Evolutionary conservation across 1,140 invertebrate genomes (phyloP).

Genomic region (Eueides isabella): DNA sequence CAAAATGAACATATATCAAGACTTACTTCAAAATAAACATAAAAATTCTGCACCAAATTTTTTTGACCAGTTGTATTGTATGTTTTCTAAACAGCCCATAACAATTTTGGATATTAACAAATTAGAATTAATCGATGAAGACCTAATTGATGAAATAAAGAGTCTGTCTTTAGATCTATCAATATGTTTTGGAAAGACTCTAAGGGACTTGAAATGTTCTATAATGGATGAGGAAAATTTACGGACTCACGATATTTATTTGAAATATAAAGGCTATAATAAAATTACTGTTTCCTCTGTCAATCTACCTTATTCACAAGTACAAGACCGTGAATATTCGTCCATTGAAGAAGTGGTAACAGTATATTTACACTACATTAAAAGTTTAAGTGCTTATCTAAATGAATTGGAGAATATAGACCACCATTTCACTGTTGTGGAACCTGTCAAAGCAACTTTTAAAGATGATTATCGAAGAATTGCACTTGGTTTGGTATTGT

Average conservation of each 20-base stretch:
- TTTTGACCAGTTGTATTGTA: slow-evolving; percentile 7
- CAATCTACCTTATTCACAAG: slow-evolving; percentile 49
- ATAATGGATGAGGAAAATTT: slow-evolving; percentile 47
- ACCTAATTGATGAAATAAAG: slow-evolving; percentile 58
- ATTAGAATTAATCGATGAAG: slow-evolving; percentile 49
- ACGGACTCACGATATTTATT: slow-evolving; percentile 55
- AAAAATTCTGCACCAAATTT: neutral
- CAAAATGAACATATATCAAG: slow-evolving; percentile 10
- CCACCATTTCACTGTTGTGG: slow-evolving; percentile 55
- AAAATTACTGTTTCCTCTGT: slow-evolving; percentile 49
- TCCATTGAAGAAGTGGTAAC: slow-evolving; percentile 53
- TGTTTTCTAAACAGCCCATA: slow-evolving; percentile 13
- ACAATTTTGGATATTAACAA: slow-evolving; percentile 36
- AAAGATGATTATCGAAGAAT: slow-evolving; percentile 69
- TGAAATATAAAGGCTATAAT: slow-evolving; percentile 51
- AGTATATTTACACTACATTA: slow-evolving; percentile 49
- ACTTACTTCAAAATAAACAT: slow-evolving; percentile 12
- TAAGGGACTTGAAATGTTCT: slow-evolving; percentile 59
- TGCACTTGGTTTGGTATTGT: slow-evolving; percentile 47
- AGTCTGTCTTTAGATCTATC: slow-evolving; percentile 25
- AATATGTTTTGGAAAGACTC: slow-evolving; percentile 58
- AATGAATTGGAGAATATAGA: slow-evolving; percentile 62
- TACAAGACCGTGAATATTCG: slow-evolving; percentile 55
- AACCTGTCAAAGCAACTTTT: slow-evolving; percentile 59
- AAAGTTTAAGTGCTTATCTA: slow-evolving; percentile 56